Conservation (phyloP, 2,888 invertebrate species). For the Argyra leucocephala region DNA sequence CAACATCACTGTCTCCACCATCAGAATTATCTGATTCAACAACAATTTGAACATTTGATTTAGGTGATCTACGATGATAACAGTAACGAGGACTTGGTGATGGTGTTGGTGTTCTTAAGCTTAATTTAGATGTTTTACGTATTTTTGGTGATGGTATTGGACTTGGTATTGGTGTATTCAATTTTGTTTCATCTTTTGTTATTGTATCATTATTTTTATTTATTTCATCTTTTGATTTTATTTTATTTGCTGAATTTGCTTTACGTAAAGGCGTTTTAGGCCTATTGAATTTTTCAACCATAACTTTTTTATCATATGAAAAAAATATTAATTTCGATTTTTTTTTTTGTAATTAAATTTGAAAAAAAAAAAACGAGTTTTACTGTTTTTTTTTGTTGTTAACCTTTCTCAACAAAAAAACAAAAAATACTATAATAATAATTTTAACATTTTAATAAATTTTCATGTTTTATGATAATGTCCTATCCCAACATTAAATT, state of each 20-base stretch:
- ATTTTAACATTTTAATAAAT: neutral
- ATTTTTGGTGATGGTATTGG: neutral
- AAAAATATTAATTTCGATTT: neutral
- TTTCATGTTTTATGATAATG: neutral
- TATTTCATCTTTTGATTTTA: neutral
- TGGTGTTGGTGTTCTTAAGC: slow-evolving; percentile 1
- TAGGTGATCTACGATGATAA: neutral
- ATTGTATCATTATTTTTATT: neutral
- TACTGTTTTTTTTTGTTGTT: neutral
- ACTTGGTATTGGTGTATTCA: neutral
- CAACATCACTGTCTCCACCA: neutral
- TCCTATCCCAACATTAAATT: neutral
- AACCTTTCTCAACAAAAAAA: neutral
- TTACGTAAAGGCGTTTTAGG: neutral
- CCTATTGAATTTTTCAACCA: neutral
- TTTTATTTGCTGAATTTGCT: neutral
- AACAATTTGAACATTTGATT: neutral
- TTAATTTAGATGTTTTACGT: neutral
- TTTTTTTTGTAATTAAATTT: too few species aligned
- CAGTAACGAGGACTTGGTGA: neutral
- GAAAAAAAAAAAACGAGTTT: neutral
- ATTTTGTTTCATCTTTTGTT: neutral
- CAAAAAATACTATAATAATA: neutral
- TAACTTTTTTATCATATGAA: neutral
- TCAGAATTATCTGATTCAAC: neutral